phyloP scores from a whole-genome alignment of 1,140 invertebrate species.

The Chelonus insularis region DNA sequence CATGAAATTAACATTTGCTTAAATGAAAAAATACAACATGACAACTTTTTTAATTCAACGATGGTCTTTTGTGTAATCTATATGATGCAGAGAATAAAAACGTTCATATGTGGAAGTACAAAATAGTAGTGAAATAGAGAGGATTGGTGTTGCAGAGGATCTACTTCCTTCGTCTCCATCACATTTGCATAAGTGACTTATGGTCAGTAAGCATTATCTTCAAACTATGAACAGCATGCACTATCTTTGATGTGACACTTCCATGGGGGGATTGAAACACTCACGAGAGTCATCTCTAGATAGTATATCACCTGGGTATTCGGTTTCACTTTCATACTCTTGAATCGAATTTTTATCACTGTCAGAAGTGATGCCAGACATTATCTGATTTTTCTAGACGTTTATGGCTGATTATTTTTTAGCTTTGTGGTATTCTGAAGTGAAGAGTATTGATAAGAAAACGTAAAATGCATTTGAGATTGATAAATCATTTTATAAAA shows the following conservation, averaged over 20 bases:
- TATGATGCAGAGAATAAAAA: not conserved
- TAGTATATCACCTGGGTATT: slow-evolving; percentile 40
- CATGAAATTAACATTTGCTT: not conserved
- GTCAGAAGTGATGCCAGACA: not conserved
- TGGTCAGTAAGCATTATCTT: slow-evolving; percentile 39
- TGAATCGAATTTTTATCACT: slow-evolving; percentile 1
- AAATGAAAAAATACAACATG: not conserved
- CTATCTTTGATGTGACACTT: slow-evolving; percentile 46
- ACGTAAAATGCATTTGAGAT: too few species aligned
- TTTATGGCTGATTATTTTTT: too few species aligned
- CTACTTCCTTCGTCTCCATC: too few species aligned
- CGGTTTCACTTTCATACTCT: slow-evolving; percentile 27
- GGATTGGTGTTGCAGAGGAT: too few species aligned
- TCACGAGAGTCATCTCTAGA: slow-evolving; percentile 34
- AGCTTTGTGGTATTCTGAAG: too few species aligned
- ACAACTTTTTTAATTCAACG: not conserved
- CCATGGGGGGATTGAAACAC: slow-evolving; percentile 42
- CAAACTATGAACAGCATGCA: slow-evolving; percentile 12
- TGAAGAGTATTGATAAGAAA: too few species aligned
- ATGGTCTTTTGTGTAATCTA: not conserved
- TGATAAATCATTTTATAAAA: too few species aligned
- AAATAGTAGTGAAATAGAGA: too few species aligned
- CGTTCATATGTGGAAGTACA: too few species aligned
- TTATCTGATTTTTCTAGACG: too few species aligned
- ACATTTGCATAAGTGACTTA: slow-evolving; percentile 48